Evolutionary conservation across 1,140 invertebrate genomes (phyloP).

Genomic region (Trachelipus rathkii): DNA sequence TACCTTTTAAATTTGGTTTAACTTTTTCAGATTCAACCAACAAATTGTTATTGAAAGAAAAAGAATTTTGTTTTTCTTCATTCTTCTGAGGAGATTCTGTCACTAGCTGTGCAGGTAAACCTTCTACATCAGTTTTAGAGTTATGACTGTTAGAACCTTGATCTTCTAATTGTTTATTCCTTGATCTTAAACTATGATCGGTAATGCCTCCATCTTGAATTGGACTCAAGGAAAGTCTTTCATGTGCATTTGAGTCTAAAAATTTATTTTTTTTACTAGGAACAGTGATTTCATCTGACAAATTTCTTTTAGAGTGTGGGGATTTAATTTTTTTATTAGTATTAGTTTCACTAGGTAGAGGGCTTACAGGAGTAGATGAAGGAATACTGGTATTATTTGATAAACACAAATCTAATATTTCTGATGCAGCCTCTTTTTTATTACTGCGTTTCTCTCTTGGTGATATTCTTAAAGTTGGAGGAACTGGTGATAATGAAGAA

Average conservation of each 20-base stretch:
- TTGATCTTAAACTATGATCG: background rate
- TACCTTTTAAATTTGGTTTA: background rate
- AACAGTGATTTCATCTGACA: background rate
- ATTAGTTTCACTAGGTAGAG: background rate
- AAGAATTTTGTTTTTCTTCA: conserved; percentile 6
- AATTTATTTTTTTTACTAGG: background rate
- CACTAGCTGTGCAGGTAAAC: background rate
- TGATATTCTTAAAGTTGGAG: background rate
- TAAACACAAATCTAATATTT: background rate
- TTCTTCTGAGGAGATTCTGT: background rate
- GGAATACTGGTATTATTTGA: background rate
- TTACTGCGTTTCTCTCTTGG: background rate
- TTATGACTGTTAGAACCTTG: background rate
- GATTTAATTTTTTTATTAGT: background rate
- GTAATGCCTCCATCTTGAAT: background rate
- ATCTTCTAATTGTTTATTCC: background rate
- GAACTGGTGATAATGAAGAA: background rate
- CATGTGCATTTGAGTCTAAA: background rate
- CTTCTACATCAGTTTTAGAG: background rate
- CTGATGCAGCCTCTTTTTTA: background rate
- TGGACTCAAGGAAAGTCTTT: background rate
- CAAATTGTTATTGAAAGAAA: background rate
- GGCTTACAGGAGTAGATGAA: background rate
- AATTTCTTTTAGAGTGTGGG: background rate
- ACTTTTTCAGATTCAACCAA: background rate